phyloP scores from a whole-genome alignment of 2,888 invertebrate genomes.

The Drosophila tripunctata region DNA sequence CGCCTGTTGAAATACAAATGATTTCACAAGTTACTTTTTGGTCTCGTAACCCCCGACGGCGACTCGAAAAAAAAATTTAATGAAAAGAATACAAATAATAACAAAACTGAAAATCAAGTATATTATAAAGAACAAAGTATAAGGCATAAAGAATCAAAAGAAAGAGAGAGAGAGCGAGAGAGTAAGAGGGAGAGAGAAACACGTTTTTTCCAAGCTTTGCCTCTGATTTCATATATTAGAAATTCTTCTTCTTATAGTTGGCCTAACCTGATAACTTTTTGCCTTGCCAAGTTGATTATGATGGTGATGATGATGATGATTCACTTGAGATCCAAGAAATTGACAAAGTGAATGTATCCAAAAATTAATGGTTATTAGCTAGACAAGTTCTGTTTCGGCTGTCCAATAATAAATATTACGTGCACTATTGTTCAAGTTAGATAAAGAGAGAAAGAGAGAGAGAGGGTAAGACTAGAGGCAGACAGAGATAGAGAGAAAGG shows the following conservation, averaged over 20 bases:
- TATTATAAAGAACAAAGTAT: background rate
- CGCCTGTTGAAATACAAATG: constrained; percentile 74
- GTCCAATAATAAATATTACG: constrained; percentile 62
- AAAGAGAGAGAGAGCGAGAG: background rate
- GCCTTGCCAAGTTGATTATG: constrained; percentile 20
- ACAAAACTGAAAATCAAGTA: constrained; percentile 15
- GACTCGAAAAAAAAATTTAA: constrained; percentile 1
- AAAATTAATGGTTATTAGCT: constrained; percentile 8
- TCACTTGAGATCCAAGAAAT: constrained; percentile 44
- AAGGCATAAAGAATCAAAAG: background rate
- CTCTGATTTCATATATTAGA: constrained; percentile 70
- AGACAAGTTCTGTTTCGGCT: constrained; percentile 48
- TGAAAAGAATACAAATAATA: constrained; percentile 2
- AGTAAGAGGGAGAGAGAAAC: background rate
- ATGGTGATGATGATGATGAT: too few species aligned
- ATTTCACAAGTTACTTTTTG: constrained; percentile 71
- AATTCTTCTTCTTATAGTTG: constrained; percentile 64
- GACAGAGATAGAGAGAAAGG: background rate
- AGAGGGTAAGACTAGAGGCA: background rate
- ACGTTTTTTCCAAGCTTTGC: constrained; percentile 30
- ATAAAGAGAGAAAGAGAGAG: background rate
- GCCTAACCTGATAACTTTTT: constrained; percentile 45
- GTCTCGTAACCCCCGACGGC: constrained; percentile 37
- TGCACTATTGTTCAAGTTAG: constrained; percentile 5
- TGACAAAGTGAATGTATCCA: constrained; percentile 64